These are phyloP conservation scores for Bellardia bayeri DNA, from an alignment of 2,888 invertebrate species.

Conservation along the genomic window DNA sequence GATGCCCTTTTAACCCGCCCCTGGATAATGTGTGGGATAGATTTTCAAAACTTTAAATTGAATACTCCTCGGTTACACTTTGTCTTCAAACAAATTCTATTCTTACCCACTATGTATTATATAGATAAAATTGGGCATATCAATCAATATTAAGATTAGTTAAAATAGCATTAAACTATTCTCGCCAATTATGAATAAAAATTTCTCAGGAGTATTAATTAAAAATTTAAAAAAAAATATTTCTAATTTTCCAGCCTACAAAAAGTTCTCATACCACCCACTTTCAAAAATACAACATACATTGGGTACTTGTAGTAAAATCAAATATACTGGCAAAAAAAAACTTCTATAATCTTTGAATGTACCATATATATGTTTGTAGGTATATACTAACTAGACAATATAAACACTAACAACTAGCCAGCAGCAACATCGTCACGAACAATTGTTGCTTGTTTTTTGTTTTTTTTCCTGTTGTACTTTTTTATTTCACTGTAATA, in stretches of 20 bases:
- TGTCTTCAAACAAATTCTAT: too few species aligned
- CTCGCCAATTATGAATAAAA: too few species aligned
- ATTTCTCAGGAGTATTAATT: neutral
- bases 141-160: too few species aligned
- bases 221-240: neutral
- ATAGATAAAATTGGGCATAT: too few species aligned
- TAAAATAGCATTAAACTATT: too few species aligned
- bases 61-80: too few species aligned
- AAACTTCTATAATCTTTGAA: slow-evolving; percentile 35
- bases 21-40: too few species aligned
- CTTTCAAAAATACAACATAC: neutral
- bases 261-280: neutral
- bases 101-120: too few species aligned
- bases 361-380: neutral
- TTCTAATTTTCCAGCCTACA: neutral
- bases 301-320: slow-evolving; percentile 31
- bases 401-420: slow-evolving; percentile 35
- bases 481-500: slow-evolving; percentile 57
- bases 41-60: too few species aligned
- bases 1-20: too few species aligned
- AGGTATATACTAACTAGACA: slow-evolving; percentile 9
- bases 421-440: slow-evolving; percentile 58
- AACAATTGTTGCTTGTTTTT: slow-evolving; percentile 70
- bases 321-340: slow-evolving; percentile 29
- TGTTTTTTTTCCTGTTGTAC: slow-evolving; percentile 42